Evolutionary conservation across 2,113 vertebrate species (phyloP).

Genomic region (Andinoacara biseriatus): DNA sequence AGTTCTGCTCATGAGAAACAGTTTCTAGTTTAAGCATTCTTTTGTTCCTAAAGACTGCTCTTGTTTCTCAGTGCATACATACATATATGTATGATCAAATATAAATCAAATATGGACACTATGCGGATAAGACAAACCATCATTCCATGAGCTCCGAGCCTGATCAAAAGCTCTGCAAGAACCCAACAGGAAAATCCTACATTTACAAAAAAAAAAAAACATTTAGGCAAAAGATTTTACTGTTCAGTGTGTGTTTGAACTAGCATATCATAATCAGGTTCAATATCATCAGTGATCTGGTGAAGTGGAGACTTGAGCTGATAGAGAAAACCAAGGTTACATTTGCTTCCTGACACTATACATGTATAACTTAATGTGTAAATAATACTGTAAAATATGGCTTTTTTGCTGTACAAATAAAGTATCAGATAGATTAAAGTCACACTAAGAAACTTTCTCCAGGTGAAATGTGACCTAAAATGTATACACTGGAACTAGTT

Average conservation of each 20-base stretch:
- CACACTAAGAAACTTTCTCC: neutral
- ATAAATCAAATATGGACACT: constrained; percentile 38
- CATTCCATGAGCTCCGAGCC: neutral
- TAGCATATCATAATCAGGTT: neutral
- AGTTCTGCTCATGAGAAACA: neutral
- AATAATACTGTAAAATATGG: too few relatives aligned
- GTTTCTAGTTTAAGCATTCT: neutral
- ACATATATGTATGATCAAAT: neutral
- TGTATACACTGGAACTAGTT: neutral
- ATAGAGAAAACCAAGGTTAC: neutral
- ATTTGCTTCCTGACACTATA: neutral
- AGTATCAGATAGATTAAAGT: neutral
- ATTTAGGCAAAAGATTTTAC: neutral
- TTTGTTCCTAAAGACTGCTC: neutral
- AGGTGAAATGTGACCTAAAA: neutral
- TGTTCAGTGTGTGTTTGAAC: neutral
- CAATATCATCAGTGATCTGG: neutral
- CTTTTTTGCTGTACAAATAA: neutral
- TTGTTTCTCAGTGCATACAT: neutral
- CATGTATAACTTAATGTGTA: neutral
- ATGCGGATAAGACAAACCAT: neutral
- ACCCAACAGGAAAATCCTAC: constrained; percentile 37
- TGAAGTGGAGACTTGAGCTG: too few relatives aligned
- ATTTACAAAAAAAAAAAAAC: neutral
- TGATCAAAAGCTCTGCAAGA: constrained; percentile 34